Evolutionary conservation across 2,888 invertebrate genomes (phyloP), one percentile per base, ranked within the genome.

Genomic region (Melangyna quadrimaculata): DNA sequence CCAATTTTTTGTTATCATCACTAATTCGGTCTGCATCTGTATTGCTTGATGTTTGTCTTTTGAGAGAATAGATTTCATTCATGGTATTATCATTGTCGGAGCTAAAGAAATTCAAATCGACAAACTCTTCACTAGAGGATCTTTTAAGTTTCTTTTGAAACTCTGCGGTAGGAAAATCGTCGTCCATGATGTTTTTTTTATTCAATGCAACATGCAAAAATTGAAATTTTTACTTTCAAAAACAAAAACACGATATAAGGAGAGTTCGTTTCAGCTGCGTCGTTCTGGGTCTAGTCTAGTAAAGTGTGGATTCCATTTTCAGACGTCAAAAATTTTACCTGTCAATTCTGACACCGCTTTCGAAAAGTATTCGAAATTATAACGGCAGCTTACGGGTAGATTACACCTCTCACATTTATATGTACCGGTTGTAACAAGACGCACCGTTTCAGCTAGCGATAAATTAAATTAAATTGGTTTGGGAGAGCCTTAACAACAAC

Each of bases 1-100:
- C 94, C 89, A 95, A 96, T 89, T 95, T 86, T 63, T 81, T 86
- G 29, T 73, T 77, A 12, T 86, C 86, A 14, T 86, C 86, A 27
- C 75, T 80, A 0, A 22, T 48, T 12, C 77, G 53, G 12, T 86
- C 80, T 0, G 55, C 27, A 10, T 86, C 86, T 3, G 63, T 19
- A 53, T 67, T 77, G 10, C 29, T 78, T 1, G 86, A 81, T 37
- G 43, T 51, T 14, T 80, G 81, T 48, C 80, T 45, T 57, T 80
- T 80, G 0, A 81, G 40, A 0, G 77, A 70, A 29, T 78, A 86
- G 10, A 81, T 65, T 63, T 86, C 86, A 37, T 10, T 53, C 27
- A 74, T 74, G 5, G 79, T 43, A 37, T 55, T 78, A n/a, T 86
- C 86, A 43, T 81, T 86, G 19, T 86, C 86, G 0, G 73, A 78